Evolutionary conservation across 2,797 vertebrate species (phyloP).

Genomic region (Pempheris klunzingeri): DNA sequence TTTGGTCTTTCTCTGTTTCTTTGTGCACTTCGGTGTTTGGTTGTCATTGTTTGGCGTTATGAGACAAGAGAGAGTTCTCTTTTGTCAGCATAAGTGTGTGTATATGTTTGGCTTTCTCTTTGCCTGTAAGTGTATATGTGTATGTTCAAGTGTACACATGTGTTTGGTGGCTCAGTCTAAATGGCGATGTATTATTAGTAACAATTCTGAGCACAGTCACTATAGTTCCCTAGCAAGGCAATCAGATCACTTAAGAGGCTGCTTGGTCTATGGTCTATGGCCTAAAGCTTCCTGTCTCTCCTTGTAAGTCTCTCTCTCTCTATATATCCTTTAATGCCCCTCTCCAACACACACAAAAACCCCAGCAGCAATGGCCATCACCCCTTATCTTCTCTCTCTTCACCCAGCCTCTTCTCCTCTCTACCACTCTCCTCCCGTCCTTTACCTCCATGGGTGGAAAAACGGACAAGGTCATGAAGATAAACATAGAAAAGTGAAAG

Average conservation of each 20-base stretch:
- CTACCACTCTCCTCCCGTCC: constrained; percentile 69
- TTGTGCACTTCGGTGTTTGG: constrained; percentile 35
- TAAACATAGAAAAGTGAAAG: constrained; percentile 82
- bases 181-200: constrained; percentile 84
- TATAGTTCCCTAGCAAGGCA: constrained; percentile 74
- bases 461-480: constrained; percentile 84
- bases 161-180: constrained; percentile 70
- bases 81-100: constrained; percentile 45
- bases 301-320: constrained; percentile 58
- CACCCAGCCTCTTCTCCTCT: constrained; percentile 59
- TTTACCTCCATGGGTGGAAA: constrained; percentile 77
- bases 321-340: constrained; percentile 66
- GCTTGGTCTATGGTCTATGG: constrained; percentile 75
- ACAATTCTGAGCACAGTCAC: constrained; percentile 76
- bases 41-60: constrained; percentile 35
- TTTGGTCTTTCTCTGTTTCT: constrained; percentile 36
- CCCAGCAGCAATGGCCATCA: constrained; percentile 75
- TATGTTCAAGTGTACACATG: constrained; percentile 12
- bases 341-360: constrained; percentile 65
- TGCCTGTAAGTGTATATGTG: constrained; percentile 16
- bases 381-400: constrained; percentile 75
- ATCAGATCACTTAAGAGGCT: constrained; percentile 86
- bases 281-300: constrained; percentile 77
- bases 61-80: constrained; percentile 48
- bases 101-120: constrained; percentile 34